Evolutionary conservation across 2,113 vertebrate species (phyloP).

Genomic region (Murina feae): DNA sequence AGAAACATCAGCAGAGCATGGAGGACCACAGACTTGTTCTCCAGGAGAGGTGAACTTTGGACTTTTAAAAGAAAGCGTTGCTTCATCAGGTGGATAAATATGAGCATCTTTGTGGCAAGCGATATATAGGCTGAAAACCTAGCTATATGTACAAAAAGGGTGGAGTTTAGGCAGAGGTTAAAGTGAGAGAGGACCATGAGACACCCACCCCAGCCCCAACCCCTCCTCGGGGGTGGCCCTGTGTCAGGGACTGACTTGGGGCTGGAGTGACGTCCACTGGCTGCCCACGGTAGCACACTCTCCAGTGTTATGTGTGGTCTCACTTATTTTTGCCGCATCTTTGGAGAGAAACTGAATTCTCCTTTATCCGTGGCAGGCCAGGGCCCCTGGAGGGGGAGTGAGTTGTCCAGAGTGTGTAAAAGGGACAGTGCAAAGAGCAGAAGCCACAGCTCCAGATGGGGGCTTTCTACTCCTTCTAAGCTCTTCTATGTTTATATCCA

Average conservation of each 20-base stretch:
- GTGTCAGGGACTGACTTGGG: background rate
- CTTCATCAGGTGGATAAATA: background rate
- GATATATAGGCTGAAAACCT: background rate
- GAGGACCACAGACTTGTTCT: background rate
- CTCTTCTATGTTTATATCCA: constrained; percentile 1
- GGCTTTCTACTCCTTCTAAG: background rate
- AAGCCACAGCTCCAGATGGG: background rate
- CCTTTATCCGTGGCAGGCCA: background rate
- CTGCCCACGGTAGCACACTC: accelerated
- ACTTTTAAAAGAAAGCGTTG: background rate
- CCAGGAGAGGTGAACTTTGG: background rate
- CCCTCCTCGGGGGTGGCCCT: background rate
- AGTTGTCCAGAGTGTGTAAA: background rate
- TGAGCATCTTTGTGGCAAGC: background rate
- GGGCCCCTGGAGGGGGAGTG: accelerated
- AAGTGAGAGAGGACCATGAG: background rate
- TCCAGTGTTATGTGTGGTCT: background rate
- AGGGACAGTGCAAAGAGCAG: background rate
- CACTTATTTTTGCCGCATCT: background rate
- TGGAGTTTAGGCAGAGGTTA: background rate
- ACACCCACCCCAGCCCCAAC: background rate
- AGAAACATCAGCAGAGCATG: background rate
- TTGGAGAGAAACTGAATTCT: background rate
- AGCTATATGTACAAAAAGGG: background rate
- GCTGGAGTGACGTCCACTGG: accelerated